Conservation (phyloP, 2,113 vertebrate genomes). For the Machaerirhynchus nigripectus region DNA sequence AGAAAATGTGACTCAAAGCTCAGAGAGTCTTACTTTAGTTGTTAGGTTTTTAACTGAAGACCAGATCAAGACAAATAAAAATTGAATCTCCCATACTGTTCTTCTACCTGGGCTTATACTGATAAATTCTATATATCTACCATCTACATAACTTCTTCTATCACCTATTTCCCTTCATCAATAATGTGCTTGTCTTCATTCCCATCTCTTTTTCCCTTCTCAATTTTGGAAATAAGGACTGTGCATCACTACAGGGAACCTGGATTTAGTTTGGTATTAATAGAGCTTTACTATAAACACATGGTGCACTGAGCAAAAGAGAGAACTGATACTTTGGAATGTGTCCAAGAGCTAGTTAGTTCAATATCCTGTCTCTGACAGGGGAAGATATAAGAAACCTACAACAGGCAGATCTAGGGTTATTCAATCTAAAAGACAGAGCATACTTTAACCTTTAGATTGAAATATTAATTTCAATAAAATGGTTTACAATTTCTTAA, state of each 20-base stretch:
- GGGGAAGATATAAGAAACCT: neutral
- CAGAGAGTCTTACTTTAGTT: neutral
- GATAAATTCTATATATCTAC: neutral
- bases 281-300: neutral
- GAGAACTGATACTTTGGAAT: neutral
- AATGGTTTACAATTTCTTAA: neutral
- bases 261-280: neutral
- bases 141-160: neutral
- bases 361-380: conserved; percentile 1
- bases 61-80: neutral
- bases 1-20: neutral
- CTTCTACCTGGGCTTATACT: neutral
- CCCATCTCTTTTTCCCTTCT: neutral
- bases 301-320: neutral
- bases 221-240: neutral
- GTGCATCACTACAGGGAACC: neutral
- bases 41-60: neutral
- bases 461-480: neutral
- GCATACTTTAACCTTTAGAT: neutral
- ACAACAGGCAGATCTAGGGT: neutral
- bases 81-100: neutral
- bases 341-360: neutral
- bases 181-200: neutral
- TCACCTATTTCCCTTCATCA: neutral
- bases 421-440: neutral